These are phyloP conservation scores for Dryomyza anilis DNA, from an alignment of 2,888 invertebrate genomes.

Conservation along the genomic window DNA sequence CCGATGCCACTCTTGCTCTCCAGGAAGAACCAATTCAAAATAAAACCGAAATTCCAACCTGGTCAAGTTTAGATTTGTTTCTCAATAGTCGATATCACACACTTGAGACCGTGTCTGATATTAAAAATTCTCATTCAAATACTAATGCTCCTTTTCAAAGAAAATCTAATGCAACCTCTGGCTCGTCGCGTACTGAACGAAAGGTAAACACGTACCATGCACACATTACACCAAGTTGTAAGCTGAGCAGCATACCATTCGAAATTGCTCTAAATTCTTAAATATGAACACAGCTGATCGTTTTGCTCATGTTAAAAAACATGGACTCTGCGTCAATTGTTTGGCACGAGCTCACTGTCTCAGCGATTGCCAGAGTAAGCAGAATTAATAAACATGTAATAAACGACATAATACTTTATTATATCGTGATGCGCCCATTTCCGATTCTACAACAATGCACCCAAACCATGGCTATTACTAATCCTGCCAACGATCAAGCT, in stretches of 20 bases:
- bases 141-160: neutral
- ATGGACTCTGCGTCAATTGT: conserved; percentile 2
- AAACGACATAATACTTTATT: conserved; percentile 18
- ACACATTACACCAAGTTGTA: conserved; percentile 16
- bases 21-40: neutral
- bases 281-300: no score
- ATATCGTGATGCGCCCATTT: no score
- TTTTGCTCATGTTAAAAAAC: neutral
- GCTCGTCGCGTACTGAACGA: no score
- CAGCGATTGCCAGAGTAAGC: no score
- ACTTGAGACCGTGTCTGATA: conserved; percentile 9
- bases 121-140: neutral
- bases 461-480: no score
- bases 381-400: conserved; percentile 14
- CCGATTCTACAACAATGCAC: no score
- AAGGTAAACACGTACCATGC: no score
- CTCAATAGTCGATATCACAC: neutral
- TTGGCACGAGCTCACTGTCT: conserved; percentile 3
- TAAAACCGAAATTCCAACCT: neutral
- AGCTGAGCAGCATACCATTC: conserved; percentile 24
- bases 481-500: no score
- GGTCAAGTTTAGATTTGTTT: neutral
- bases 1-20: neutral
- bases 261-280: conserved; percentile 23
- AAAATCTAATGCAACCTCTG: no score